Conservation (phyloP, 2,113 vertebrate genomes). For the Passer montanus region DNA sequence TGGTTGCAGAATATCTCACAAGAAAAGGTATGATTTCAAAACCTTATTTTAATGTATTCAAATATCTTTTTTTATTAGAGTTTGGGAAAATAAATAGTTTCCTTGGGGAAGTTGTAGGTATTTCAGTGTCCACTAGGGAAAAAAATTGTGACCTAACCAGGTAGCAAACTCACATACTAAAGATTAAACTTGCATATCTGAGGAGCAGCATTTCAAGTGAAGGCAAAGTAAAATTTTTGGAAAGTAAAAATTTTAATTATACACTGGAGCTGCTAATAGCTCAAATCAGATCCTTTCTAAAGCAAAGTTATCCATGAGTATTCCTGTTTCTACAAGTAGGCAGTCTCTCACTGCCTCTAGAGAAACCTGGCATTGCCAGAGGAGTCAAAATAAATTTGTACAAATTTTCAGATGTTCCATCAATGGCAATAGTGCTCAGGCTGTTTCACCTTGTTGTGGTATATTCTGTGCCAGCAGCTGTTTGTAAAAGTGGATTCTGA, state of each 20-base stretch:
- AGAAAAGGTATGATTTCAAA: constrained; percentile 84
- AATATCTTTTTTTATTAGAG: neutral
- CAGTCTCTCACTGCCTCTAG: neutral
- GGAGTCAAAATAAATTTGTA: neutral
- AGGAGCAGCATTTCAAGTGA: neutral
- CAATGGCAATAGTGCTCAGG: neutral
- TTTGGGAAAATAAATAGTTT: neutral
- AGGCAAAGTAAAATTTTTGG: neutral
- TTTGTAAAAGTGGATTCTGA: neutral
- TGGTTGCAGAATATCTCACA: constrained; percentile 93
- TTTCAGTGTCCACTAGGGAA: neutral
- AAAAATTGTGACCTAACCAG: neutral
- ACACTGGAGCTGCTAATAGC: neutral
- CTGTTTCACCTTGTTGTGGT: neutral
- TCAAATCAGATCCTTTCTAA: neutral
- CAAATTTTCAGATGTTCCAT: neutral
- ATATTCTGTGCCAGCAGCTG: neutral
- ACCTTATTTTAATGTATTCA: neutral
- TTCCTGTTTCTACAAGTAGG: neutral
- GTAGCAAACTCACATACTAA: neutral
- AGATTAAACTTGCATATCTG: neutral
- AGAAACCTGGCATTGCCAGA: neutral
- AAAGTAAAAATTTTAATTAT: neutral
- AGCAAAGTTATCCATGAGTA: neutral
- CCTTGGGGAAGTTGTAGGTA: neutral